A percentile compares a stretch with the other conserved stretches of the same genome.
Conservation (phyloP, 2,888 invertebrate species). For the Dioctria linearis region DNA sequence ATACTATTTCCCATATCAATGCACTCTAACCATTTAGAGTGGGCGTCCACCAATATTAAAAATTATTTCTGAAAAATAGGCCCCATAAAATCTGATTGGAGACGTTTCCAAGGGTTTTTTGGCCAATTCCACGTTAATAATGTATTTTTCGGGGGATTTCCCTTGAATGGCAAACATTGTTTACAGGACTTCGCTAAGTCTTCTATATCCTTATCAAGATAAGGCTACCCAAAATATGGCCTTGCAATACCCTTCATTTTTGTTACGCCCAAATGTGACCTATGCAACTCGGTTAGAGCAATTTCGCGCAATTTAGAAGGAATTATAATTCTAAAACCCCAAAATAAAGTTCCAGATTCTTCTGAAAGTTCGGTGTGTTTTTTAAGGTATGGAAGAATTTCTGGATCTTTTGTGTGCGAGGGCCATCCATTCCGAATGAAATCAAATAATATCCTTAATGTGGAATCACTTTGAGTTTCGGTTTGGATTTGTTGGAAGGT, state of each 20-base stretch:
- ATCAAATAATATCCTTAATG: too few relatives aligned
- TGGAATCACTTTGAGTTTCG: too few relatives aligned
- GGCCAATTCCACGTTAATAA: too few relatives aligned
- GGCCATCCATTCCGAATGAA: too few relatives aligned
- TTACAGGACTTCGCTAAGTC: background rate
- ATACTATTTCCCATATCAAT: background rate
- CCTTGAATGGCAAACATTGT: background rate
- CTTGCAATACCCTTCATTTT: background rate
- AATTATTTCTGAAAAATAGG: too few relatives aligned
- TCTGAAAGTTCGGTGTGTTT: background rate
- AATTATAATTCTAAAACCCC: background rate
- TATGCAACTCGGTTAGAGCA: background rate
- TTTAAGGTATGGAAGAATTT: background rate
- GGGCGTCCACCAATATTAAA: background rate
- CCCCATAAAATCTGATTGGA: background rate
- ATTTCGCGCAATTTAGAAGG: background rate
- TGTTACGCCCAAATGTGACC: background rate
- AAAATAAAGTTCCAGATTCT: background rate
- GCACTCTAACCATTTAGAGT: background rate
- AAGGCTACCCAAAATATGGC: background rate
- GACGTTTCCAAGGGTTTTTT: background rate
- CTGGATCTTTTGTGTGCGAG: too few relatives aligned
- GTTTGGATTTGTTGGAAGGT: too few relatives aligned
- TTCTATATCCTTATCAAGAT: background rate
- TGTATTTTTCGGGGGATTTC: background rate